These are phyloP conservation scores for Parnassius mnemosyne DNA, from an alignment of 2,888 invertebrate species.

Conservation along the genomic window DNA sequence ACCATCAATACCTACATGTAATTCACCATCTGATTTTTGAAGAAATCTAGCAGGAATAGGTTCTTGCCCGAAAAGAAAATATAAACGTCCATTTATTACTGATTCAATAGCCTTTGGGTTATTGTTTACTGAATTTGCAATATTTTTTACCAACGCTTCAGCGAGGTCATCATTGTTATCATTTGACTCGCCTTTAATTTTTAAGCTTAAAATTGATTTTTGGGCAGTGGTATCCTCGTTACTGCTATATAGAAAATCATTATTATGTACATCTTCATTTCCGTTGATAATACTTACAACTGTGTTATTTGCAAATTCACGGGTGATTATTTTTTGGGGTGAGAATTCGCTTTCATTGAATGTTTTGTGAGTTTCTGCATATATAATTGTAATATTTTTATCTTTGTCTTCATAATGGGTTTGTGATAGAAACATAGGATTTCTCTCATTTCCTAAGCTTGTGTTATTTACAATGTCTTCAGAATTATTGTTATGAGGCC, in stretches of 20 bases:
- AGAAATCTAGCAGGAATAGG: constrained; percentile 11
- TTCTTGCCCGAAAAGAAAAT: constrained; percentile 19
- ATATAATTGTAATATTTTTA: not conserved
- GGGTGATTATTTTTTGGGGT: constrained; percentile 15
- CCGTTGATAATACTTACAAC: constrained; percentile 14
- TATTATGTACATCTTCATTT: constrained; percentile 9
- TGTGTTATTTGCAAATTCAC: constrained; percentile 14
- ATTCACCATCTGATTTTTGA: constrained; percentile 4
- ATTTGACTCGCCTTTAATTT: not conserved
- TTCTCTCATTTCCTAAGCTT: not conserved
- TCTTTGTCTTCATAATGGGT: not conserved
- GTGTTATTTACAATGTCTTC: not conserved
- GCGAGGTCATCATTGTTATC: not conserved
- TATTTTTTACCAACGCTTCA: not conserved
- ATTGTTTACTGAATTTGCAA: not conserved
- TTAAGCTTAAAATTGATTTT: not conserved
- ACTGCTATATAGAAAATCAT: not conserved
- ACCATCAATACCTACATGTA: constrained; percentile 5
- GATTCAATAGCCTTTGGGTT: not conserved
- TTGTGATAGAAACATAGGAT: not conserved
- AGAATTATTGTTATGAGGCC: not conserved
- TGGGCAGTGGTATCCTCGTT: not conserved
- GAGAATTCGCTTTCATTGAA: constrained; percentile 12
- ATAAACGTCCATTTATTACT: not conserved
- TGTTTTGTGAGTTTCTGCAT: not conserved